phyloP scores from a whole-genome alignment of 2,797 vertebrate species.

The Orestias chungarensis region DNA sequence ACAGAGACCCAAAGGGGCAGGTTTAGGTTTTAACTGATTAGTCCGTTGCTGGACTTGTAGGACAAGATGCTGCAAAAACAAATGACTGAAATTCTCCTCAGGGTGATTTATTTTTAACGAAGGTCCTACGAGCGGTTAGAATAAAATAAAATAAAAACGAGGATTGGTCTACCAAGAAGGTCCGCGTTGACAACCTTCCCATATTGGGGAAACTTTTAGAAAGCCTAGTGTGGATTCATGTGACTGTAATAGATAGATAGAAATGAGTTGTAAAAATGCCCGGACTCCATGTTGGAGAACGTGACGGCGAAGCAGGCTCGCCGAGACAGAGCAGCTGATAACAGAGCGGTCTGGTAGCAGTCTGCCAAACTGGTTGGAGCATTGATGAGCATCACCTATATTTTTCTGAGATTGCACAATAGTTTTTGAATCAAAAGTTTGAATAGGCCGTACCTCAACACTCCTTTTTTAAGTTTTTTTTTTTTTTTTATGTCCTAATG shows the following conservation, averaged over 20 bases:
- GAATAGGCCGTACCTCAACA: constrained; percentile 47
- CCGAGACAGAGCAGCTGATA: constrained; percentile 13
- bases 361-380: constrained; percentile 17
- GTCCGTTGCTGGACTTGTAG: constrained; percentile 14
- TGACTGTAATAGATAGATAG: constrained; percentile 16
- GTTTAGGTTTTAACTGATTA: constrained; percentile 81
- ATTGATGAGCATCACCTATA: constrained; percentile 26
- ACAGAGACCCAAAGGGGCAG: constrained; percentile 84
- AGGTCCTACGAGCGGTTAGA: constrained; percentile 27
- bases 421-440: constrained; percentile 33
- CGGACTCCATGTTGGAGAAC: constrained; percentile 60
- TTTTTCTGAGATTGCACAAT: constrained; percentile 49
- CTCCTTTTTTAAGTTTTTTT: constrained; percentile 28
- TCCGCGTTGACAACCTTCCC: constrained; percentile 63
- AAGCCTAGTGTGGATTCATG: constrained; percentile 13
- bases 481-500: constrained; percentile 29
- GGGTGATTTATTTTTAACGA: constrained; percentile 12
- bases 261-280: constrained; percentile 23
- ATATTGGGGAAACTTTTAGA: constrained; percentile 71
- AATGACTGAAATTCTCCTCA: constrained; percentile 33
- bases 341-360: constrained; percentile 22
- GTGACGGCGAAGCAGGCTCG: constrained; percentile 43
- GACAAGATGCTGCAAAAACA: constrained; percentile 8
- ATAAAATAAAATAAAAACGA: no score
- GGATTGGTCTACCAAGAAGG: constrained; percentile 22